Evolutionary conservation across 2,888 invertebrate genomes (phyloP), one percentile per base, ranked within the genome.

Genomic region (Eristalinus sepulchralis): DNA sequence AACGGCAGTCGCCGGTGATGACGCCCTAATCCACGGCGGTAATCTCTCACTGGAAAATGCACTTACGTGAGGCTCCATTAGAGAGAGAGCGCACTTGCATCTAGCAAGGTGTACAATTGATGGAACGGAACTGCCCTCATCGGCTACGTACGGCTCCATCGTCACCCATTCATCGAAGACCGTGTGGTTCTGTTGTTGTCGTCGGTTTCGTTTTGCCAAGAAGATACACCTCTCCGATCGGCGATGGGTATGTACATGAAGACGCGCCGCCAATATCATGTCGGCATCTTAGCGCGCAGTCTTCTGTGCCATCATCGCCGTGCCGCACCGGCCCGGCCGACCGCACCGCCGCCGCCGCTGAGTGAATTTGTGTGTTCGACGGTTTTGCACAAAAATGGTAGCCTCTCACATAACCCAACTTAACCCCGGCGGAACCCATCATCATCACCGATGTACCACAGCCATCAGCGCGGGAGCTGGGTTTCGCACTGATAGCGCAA

Each of bases 11-110:
- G 31, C 13, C 8, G 33, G 4, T 24, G 53, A 55, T 82, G 86
- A 86, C 83, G 83, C 86, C 76, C 83, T 83, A 83, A 86, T 86
- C 86, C 86, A 55, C 27, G 24, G 71, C 31, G 70, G 57, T 86
- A 86, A 86, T 86, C 86, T 86, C 83, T 87, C 87, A 87, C 80
- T 83, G 87, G 87, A 87, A 87, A 87, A 87, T 83, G 83, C 87
- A 87, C 87, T 87, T 87, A 87, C 76, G 83, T 68, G 76, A 68
- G 67, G 68, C 17, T 79, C 83, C 83, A 83, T 87, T 83, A 80
- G 83, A 78, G 55, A 39, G 67, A 57, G 57, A 27, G 59, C 13
- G 68, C 77, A 77, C 77, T 77, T 77, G 77, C 62, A 77, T 77
- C 68, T 59, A 77, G 77, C 77, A 77, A 77, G 77, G 77, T 77